Conservation (phyloP, 2,797 vertebrate genomes). For the Malacoraja senta region DNA sequence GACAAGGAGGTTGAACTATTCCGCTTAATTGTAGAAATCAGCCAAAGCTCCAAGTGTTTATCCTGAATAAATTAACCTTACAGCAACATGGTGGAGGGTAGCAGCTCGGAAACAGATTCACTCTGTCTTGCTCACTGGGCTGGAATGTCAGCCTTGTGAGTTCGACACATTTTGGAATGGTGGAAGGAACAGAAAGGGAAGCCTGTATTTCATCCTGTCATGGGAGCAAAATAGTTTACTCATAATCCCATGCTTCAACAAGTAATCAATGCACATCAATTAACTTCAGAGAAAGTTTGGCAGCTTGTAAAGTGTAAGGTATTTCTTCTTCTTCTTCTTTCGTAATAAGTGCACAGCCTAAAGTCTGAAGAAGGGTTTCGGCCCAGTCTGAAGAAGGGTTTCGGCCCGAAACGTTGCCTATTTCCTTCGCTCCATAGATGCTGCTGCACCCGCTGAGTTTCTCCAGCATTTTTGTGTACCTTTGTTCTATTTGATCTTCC, state of each 20-base stretch:
- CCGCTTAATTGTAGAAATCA: background rate
- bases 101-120: background rate
- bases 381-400: too few relatives aligned
- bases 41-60: slow-evolving; percentile 29
- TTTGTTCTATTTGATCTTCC: too few relatives aligned
- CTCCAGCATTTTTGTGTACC: too few relatives aligned
- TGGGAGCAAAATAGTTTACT: background rate
- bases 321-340: too few relatives aligned
- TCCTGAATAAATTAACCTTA: slow-evolving; percentile 37
- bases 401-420: too few relatives aligned
- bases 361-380: too few relatives aligned
- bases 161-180: too few relatives aligned
- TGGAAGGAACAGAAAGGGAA: background rate
- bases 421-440: too few relatives aligned
- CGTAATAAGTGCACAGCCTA: too few relatives aligned
- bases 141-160: background rate
- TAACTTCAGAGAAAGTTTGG: background rate
- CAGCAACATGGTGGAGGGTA: background rate
- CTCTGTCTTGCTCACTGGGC: background rate
- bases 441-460: too few relatives aligned
- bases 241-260: background rate
- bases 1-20: background rate
- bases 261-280: background rate
- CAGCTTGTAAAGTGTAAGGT: background rate
- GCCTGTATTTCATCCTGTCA: background rate